phyloP scores from a whole-genome alignment of 2,888 invertebrate genomes.

The Sisyra terminalis region DNA sequence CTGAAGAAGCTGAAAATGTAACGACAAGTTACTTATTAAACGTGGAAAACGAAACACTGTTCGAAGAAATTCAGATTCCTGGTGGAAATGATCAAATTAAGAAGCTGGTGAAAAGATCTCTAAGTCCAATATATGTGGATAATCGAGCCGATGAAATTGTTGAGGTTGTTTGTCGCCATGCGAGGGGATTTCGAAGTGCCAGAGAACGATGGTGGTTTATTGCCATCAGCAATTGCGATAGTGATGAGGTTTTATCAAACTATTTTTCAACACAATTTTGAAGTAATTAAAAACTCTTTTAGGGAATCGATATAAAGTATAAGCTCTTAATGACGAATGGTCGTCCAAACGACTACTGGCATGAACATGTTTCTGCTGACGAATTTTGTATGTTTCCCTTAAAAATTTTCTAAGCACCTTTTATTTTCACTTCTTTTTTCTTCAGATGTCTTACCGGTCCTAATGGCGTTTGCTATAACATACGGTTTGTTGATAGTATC shows the following conservation, averaged over 20 bases:
- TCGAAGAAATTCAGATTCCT: too few relatives aligned
- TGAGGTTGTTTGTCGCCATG: conserved; percentile 42
- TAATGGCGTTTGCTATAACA: conserved; percentile 55
- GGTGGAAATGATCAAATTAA: too few relatives aligned
- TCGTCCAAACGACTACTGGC: conserved; percentile 61
- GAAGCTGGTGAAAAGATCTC: too few relatives aligned
- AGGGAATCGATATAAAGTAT: conserved; percentile 66
- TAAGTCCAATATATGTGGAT: too few relatives aligned
- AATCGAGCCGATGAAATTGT: conserved; percentile 12
- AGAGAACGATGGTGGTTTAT: conserved; percentile 93
- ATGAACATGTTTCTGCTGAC: conserved; percentile 85
- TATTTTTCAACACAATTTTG: too few relatives aligned
- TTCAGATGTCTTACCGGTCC: conserved; percentile 71
- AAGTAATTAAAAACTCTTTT: too few relatives aligned
- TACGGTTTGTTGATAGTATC: conserved; percentile 57
- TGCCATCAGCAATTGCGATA: conserved; percentile 66
- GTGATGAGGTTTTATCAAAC: conserved; percentile 38
- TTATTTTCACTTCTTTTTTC: conserved; percentile 14
- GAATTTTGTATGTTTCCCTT: conserved; percentile 66
- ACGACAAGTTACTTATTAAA: too few relatives aligned
- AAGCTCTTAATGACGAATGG: conserved; percentile 81
- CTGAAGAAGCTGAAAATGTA: too few relatives aligned
- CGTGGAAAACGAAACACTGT: too few relatives aligned
- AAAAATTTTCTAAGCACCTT: background rate
- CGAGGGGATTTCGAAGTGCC: conserved; percentile 57